Base-by-base conservation (phyloP, 2,888 invertebrate genomes). In the Philonicus albiceps region DNA sequence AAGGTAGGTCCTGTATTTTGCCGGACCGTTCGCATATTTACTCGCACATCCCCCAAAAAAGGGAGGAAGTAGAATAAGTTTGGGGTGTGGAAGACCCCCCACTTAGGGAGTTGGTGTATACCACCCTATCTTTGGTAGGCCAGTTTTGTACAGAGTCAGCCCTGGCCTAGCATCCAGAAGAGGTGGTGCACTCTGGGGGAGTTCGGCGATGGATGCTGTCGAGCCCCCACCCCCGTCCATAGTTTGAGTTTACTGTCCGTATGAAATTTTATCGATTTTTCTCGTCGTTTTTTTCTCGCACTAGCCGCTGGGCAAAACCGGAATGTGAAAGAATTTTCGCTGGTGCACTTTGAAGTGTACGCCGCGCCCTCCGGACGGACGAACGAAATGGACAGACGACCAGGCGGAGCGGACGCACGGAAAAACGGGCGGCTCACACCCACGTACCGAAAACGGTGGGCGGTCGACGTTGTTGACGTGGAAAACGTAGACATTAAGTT, bases 261-360 rank as follows among this genome's bases (percentile, higher is more conserved):
- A 87, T 86, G 78, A 85, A 87, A 76, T 87, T 87, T 87, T 87
- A 87, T 87, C 73, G 87, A 87, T 87, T 87, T 87, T 87, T 87
- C 64, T 85, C 73, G 22, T 64, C 27, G 64, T 84, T 84, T 72
- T 86, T 74, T 83, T 87, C 81, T 85, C 75, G 75, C 80, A 75
- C 64, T 86, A 64, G 49, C 81, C 84, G 27, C 43, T 73, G 84
- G 84, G 40, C 43, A 72, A 13, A 3, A 27, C 22, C 37, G 49
- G 84, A 40, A 84, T 73, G 43, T 19, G 43, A 43, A 84, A 84
- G 73, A 84, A 84, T 84, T 83, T 84, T 84, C 37, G 73, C 84
- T 84, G 84, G 40, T 73, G 84, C 81, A 83, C 43, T 64, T 30
- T 83, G 55, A 78, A 49, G 78, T 34, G 31, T 34, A 74, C 74